Evolutionary conservation across 2,797 vertebrate species (phyloP).

Genomic region (Geotrypetes seraphini): DNA sequence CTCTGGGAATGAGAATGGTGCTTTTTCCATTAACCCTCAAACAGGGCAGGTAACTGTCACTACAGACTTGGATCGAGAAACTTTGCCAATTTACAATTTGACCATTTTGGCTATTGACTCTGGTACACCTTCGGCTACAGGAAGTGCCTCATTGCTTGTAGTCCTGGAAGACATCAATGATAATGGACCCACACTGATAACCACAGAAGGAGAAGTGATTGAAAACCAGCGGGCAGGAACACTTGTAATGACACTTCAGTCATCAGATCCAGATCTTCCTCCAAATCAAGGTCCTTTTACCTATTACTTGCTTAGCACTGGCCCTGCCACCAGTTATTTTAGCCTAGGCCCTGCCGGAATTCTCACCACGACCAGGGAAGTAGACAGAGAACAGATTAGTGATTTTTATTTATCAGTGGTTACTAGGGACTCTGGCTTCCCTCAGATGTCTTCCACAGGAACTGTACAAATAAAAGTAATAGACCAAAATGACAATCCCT

Average conservation of each 20-base stretch:
- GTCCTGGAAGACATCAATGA: constrained; percentile 94
- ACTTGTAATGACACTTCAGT: constrained; percentile 69
- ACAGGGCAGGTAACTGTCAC: constrained; percentile 90
- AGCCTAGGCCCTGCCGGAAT: constrained; percentile 74
- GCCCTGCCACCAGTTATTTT: constrained; percentile 81
- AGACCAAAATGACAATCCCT: constrained; percentile 95
- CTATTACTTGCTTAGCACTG: constrained; percentile 75
- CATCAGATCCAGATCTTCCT: constrained; percentile 81
- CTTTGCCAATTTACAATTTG: constrained; percentile 79
- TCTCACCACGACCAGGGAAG: constrained; percentile 81
- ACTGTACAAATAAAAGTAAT: constrained; percentile 79
- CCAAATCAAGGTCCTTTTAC: constrained; percentile 92
- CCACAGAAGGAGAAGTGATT: constrained; percentile 71
- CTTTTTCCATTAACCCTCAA: constrained; percentile 86
- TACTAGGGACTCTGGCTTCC: constrained; percentile 86
- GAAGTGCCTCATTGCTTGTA: constrained; percentile 77
- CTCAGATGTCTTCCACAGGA: constrained; percentile 95
- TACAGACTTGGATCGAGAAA: constrained; percentile 83
- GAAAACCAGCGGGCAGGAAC: constrained; percentile 85
- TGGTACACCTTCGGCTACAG: constrained; percentile 79
- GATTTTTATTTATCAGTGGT: constrained; percentile 84
- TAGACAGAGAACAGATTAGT: constrained; percentile 87
- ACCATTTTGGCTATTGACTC: constrained; percentile 83
- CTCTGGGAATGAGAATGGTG: constrained; percentile 65
- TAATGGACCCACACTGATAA: constrained; percentile 80